These are phyloP conservation scores for Morpho helenor DNA, from an alignment of 2,888 invertebrate species.

Conservation along the genomic window DNA sequence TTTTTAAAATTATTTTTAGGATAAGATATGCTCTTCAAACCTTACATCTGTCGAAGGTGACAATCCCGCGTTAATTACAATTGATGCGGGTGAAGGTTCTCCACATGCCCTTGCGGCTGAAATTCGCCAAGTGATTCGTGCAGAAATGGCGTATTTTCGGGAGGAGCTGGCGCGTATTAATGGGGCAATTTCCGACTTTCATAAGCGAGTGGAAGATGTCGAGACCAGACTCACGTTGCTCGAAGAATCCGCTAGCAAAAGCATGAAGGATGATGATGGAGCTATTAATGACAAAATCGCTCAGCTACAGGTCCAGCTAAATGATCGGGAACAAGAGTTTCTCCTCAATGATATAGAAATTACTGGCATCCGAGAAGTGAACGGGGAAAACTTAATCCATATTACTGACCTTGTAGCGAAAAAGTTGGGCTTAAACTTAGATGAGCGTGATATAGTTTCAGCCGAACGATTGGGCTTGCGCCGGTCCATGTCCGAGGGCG, in stretches of 20 bases:
- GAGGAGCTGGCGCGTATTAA: background rate
- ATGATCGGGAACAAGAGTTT: background rate
- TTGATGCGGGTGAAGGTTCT: background rate
- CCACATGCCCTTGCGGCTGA: background rate
- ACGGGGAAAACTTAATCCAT: conserved; percentile 4
- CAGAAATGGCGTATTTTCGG: background rate
- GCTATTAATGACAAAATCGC: background rate
- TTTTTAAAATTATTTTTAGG: too few relatives aligned
- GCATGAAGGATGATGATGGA: background rate
- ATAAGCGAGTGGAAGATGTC: too few relatives aligned
- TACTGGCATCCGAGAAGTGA: conserved; percentile 1
- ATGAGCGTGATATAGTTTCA: conserved; percentile 1
- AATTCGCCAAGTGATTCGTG: background rate
- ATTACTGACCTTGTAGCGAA: background rate
- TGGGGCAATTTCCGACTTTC: background rate
- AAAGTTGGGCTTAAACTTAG: too few relatives aligned
- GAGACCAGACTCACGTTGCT: background rate
- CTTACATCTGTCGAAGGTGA: background rate
- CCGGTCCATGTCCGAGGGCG: background rate
- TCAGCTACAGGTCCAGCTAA: background rate
- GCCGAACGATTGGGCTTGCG: conserved; percentile 9
- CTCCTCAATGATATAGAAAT: background rate
- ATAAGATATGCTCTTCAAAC: too few relatives aligned
- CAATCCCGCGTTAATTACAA: background rate
- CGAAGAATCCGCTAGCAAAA: background rate